These are phyloP conservation scores for Nasua narica DNA, from an alignment of 2,797 vertebrate genomes.

Conservation along the genomic window DNA sequence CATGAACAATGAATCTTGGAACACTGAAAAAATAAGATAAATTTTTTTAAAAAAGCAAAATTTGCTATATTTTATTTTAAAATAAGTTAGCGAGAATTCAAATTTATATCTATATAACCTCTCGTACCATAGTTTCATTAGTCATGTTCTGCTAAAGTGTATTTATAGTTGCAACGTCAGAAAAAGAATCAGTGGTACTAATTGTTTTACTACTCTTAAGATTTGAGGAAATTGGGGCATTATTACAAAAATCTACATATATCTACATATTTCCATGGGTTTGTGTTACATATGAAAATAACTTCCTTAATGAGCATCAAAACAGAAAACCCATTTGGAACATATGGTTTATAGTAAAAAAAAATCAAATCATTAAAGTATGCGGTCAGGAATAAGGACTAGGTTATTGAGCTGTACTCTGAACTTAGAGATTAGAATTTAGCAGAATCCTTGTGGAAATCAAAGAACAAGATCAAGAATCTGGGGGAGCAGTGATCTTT, in stretches of 20 bases:
- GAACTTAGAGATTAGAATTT: neutral
- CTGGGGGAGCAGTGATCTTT: neutral
- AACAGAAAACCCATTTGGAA: neutral
- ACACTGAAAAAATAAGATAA: too few species aligned
- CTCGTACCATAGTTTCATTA: neutral
- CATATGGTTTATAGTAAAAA: neutral
- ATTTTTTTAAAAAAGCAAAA: neutral
- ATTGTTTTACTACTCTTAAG: neutral
- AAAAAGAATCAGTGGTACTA: neutral
- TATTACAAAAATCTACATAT: neutral
- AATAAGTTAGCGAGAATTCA: neutral
- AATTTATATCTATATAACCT: neutral
- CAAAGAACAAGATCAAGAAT: neutral
- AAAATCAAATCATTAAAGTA: neutral
- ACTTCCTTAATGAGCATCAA: neutral
- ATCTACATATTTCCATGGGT: neutral
- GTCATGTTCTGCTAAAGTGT: neutral
- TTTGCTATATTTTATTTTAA: neutral
- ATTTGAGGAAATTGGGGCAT: neutral
- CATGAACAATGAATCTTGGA: too few species aligned
- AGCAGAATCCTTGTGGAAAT: neutral
- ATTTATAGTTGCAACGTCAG: neutral
- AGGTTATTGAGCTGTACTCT: neutral
- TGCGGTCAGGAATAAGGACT: neutral
- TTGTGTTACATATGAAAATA: neutral